phyloP scores from a whole-genome alignment of 2,888 invertebrate genomes.

The Synanthedon formicaeformis region DNA sequence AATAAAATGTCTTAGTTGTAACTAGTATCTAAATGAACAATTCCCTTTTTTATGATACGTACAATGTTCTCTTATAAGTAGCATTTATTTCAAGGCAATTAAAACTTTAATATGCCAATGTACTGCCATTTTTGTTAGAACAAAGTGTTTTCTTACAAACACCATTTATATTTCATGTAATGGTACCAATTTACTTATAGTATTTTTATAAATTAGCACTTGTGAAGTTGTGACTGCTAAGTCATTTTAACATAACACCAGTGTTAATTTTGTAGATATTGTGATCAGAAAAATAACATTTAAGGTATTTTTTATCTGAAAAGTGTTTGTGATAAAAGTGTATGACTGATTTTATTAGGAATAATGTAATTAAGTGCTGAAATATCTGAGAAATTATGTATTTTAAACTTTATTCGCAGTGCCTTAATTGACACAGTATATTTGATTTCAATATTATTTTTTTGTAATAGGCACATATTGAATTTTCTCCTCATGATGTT shows the following conservation, averaged over 20 bases:
- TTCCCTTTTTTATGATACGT: no score
- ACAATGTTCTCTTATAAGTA: no score
- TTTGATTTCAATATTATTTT: neutral
- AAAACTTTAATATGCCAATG: neutral
- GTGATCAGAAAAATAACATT: neutral
- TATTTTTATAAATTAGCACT: no score
- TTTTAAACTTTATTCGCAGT: conserved; percentile 24
- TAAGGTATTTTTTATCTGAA: neutral
- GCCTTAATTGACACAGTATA: conserved; percentile 26
- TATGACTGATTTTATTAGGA: conserved; percentile 46
- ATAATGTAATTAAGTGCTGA: conserved; percentile 24
- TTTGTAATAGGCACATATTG: neutral
- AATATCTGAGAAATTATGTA: conserved; percentile 22
- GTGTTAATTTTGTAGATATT: neutral
- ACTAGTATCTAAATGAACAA: no score
- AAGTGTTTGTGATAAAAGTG: conserved; percentile 38
- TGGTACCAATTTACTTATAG: no score
- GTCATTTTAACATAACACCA: no score
- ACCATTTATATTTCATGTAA: neutral
- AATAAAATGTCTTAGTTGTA: neutral
- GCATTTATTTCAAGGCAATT: no score
- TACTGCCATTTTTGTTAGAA: neutral
- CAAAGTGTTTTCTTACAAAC: neutral
- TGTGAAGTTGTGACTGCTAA: no score
- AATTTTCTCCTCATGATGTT: conserved; percentile 36